Percentiles rank a stretch among this genome's conserved stretches.
phyloP scores from a whole-genome alignment of 2,797 vertebrate genomes.

The Podargus strigoides region DNA sequence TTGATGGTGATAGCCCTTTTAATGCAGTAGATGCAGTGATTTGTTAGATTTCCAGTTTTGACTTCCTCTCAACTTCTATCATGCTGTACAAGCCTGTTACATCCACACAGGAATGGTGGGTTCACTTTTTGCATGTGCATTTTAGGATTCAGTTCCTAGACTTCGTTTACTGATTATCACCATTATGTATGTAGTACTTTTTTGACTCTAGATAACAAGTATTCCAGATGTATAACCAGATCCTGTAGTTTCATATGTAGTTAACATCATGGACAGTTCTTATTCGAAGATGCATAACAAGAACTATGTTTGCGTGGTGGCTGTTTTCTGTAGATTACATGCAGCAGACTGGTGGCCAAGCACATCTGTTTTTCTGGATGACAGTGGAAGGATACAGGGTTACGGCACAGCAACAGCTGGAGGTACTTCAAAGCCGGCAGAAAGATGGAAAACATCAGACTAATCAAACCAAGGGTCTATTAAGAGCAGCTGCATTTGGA shows the following conservation, averaged over 20 bases:
- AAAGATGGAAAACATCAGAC: slow-evolving; percentile 90
- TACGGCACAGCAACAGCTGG: slow-evolving; percentile 95
- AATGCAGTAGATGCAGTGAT: neutral
- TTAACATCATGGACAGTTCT: neutral
- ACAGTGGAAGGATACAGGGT: slow-evolving; percentile 98
- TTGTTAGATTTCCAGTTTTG: neutral
- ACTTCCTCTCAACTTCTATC: neutral
- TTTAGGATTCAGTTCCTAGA: neutral
- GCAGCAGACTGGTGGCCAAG: slow-evolving; percentile 95
- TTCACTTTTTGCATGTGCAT: neutral
- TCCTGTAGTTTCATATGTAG: neutral
- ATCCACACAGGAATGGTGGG: neutral
- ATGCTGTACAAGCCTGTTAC: neutral
- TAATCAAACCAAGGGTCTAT: slow-evolving; percentile 90
- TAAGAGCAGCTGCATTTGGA: slow-evolving; percentile 91
- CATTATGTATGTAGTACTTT: neutral
- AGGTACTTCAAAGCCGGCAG: slow-evolving; percentile 87
- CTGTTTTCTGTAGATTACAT: slow-evolving; percentile 87
- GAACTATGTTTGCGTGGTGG: neutral
- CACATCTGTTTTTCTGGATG: slow-evolving; percentile 99
- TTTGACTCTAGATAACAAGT: neutral
- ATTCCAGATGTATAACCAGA: neutral
- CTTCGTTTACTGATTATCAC: neutral
- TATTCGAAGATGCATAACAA: neutral
- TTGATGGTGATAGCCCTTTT: neutral